Conservation (phyloP, 2,888 invertebrate genomes). For the Eremobia ochroleuca region DNA sequence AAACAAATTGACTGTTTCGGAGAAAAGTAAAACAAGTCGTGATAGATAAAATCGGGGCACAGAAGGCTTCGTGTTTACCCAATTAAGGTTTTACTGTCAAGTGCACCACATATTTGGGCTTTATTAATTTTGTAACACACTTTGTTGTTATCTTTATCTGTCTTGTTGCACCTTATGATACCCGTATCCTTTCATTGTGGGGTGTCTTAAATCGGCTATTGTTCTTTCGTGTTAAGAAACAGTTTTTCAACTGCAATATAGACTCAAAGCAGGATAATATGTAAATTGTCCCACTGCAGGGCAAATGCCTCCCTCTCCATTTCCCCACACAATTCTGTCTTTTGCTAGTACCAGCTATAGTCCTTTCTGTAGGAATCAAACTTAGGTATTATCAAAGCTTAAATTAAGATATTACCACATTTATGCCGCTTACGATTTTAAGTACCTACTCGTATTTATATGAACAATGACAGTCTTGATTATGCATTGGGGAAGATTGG, state of each 20-base stretch:
- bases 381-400: not conserved
- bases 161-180: slow-evolving; percentile 9
- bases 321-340: not conserved
- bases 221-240: not conserved
- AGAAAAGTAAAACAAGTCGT: slow-evolving; percentile 45
- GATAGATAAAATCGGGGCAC: slow-evolving; percentile 51
- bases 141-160: slow-evolving; percentile 21
- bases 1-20: slow-evolving; percentile 48
- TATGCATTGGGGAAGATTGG: not conserved
- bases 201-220: not conserved
- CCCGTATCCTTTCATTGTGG: not conserved
- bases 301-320: not conserved
- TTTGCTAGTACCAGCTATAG: not conserved
- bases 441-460: not conserved
- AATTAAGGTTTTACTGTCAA: slow-evolving; percentile 51
- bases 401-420: not conserved
- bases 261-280: no score
- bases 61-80: slow-evolving; percentile 43
- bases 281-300: not conserved
- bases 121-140: slow-evolving; percentile 53
- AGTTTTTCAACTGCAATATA: not conserved
- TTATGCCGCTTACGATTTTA: not conserved
- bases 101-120: slow-evolving; percentile 26
- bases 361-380: not conserved
- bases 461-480: not conserved